phyloP scores from a whole-genome alignment of 2,113 vertebrate species.

The human region GRCh38 chr2:51281501-51282000 shows the following conservation, averaged over 20 bases:
- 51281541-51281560: background rate
- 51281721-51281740: background rate
- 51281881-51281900: background rate
- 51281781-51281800: background rate
- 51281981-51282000: background rate
- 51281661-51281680: conserved; percentile 14
- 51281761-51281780: background rate
- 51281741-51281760: background rate
- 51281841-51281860: background rate
- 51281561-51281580: background rate
- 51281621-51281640: background rate
- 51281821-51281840: background rate
- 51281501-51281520: background rate
- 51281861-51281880: rapidly evolving
- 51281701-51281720: background rate
- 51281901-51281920: background rate
- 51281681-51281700: background rate
- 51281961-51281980: background rate
- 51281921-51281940: background rate
- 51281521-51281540: background rate
- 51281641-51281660: background rate
- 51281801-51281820: background rate
- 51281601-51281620: background rate
- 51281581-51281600: background rate
- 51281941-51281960: background rate